phyloP scores from a whole-genome alignment of 2,113 vertebrate species.

The Rutilus rutilus region DNA sequence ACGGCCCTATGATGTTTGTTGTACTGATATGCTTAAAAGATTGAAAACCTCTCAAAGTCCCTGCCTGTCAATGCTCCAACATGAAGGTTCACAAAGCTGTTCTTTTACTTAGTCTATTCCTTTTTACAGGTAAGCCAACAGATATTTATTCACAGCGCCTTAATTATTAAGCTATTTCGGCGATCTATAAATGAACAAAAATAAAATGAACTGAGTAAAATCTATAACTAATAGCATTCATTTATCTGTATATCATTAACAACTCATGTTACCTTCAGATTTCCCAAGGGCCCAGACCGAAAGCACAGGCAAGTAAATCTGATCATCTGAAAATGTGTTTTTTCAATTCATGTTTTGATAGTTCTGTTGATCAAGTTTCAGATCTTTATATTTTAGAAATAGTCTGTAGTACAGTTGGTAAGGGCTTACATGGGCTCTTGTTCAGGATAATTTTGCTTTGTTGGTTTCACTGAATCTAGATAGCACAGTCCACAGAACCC shows the following conservation, averaged over 20 bases:
- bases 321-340: background rate
- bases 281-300: background rate
- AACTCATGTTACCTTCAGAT: conserved; percentile 23
- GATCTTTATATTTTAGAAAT: background rate
- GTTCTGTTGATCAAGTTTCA: background rate
- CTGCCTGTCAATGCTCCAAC: conserved; percentile 59
- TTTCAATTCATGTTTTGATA: background rate
- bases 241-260: background rate
- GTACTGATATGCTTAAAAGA: conserved; percentile 49
- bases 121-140: conserved; percentile 69
- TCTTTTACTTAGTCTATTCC: conserved; percentile 65
- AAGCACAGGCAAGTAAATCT: conserved; percentile 25
- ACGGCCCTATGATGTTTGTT: conserved; percentile 64
- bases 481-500: background rate
- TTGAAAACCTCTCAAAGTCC: conserved; percentile 44
- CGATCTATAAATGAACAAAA: background rate
- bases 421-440: background rate
- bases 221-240: background rate
- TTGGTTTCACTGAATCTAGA: background rate
- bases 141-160: background rate
- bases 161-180: background rate
- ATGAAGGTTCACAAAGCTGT: conserved; percentile 69
- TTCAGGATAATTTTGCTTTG: background rate
- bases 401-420: background rate
- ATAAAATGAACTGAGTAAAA: background rate